Evolutionary conservation across 2,888 invertebrate species (phyloP).

Genomic region (Ophonus ardosiacus): DNA sequence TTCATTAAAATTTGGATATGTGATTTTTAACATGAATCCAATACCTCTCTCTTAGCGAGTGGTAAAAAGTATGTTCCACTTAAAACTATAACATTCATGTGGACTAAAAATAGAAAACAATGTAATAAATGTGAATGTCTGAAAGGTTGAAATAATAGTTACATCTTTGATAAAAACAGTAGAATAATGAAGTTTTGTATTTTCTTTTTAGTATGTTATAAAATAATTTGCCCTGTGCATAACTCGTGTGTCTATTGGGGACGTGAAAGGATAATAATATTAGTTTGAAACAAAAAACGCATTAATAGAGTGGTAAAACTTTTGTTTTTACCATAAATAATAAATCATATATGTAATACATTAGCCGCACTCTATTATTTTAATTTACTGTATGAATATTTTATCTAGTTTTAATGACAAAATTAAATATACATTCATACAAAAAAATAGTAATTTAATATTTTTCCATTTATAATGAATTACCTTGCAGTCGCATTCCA

Average conservation of each 20-base stretch:
- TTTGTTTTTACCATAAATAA: constrained; percentile 18
- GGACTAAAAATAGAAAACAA: too few species aligned
- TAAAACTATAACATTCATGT: too few species aligned
- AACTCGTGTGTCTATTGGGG: background rate
- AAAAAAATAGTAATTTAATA: constrained; percentile 22
- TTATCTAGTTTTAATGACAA: constrained; percentile 41
- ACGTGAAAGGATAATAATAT: background rate
- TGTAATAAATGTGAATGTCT: too few species aligned
- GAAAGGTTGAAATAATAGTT: too few species aligned
- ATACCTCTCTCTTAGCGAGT: too few species aligned
- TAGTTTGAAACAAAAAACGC: background rate
- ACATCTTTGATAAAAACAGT: too few species aligned
- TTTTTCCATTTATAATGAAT: constrained; percentile 47
- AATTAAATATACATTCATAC: constrained; percentile 41
- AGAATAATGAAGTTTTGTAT: too few species aligned
- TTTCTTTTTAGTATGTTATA: too few species aligned
- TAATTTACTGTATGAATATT: constrained; percentile 42
- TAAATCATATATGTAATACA: constrained; percentile 43
- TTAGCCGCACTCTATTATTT: constrained; percentile 13
- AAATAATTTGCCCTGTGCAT: too few species aligned
- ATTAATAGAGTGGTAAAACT: background rate
- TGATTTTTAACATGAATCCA: too few species aligned
- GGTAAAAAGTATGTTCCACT: too few species aligned
- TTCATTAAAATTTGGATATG: too few species aligned
- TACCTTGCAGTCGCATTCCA: background rate